Evolutionary conservation across 2,888 invertebrate species (phyloP).

Genomic region (Trissolcus japonicus): DNA sequence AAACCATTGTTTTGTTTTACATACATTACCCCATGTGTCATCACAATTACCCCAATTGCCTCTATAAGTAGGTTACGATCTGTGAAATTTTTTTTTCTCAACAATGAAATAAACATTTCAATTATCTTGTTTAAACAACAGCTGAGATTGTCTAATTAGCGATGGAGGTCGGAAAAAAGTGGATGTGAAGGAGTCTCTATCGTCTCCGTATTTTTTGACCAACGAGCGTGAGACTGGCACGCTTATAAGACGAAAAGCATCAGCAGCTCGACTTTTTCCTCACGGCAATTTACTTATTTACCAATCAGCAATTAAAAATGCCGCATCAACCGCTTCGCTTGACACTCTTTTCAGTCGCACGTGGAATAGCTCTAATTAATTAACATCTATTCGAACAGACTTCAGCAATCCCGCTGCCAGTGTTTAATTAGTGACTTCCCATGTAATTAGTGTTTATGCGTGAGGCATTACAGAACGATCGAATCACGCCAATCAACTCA

Average conservation of each 20-base stretch:
- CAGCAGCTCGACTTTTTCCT: conserved; percentile 59
- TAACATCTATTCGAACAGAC: conserved; percentile 71
- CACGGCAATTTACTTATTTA: conserved; percentile 70
- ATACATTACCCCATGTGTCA: no score
- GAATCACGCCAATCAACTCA: conserved; percentile 55
- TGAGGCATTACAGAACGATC: conserved; percentile 54
- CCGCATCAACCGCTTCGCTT: conserved; percentile 53
- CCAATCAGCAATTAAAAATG: conserved; percentile 71
- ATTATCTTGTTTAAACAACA: no score
- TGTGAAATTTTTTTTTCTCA: no score
- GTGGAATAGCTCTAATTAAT: conserved; percentile 74
- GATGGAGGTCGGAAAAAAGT: not conserved
- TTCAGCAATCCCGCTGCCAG: conserved; percentile 60
- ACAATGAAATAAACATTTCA: no score
- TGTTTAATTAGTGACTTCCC: conserved; percentile 74
- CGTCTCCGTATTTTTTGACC: conserved; percentile 49
- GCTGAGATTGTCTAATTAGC: not conserved
- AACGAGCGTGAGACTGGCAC: conserved; percentile 46
- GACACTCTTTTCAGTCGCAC: conserved; percentile 53
- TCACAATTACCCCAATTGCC: no score
- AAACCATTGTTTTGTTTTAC: no score
- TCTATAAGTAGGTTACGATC: no score
- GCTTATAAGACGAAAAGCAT: conserved; percentile 42
- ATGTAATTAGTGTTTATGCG: conserved; percentile 73
- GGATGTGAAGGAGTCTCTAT: not conserved